Base-by-base conservation (phyloP, 2,113 vertebrate species). In the Carassius auratus region DNA sequence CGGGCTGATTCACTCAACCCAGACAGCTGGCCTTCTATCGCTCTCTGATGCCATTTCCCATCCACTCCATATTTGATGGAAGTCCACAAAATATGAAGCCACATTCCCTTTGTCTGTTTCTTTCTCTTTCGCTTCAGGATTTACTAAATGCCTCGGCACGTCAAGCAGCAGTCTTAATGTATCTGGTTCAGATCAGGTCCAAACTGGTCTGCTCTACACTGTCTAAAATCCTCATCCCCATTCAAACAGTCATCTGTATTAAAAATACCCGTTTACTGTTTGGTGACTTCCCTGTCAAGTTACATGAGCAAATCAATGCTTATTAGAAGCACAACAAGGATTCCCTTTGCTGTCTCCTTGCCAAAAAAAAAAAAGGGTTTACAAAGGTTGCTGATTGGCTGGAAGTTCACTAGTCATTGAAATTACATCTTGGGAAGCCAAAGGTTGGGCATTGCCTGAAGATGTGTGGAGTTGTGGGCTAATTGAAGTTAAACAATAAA, bases 21-120 rank as follows among this genome's bases (percentile, higher is more conserved):
- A 36, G 69, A 66, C 42, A 84, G 83, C 83, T 85, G 80, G 57
- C 61, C 33, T n/a, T 55, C 64, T 62, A 55, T 76, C 66, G 13
- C 64, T 52, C 81, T 83, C 38, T 59, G 62, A 33, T 8, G 26
- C 81, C 21, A 8, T 75, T 45, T 84, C 33, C 14, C n/a, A 14
- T 64, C 36, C 61, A 62, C 26, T 82, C 17, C 64, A 14, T 55
- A 69, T 82, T 82, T 19, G 36, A 13, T 9, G 5, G 45, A 17
- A 36, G 48, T 23, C 2, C 4, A 48, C 23, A 12, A 13, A 59
- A 10, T 17, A 68, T 14, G 3, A 21, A 23, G 4, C 26, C 62
- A 61, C 14, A 12, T 45, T 74, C 17, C 15, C 42, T 79, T 59
- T 88, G 33, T 71, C 19, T 75, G 7, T 15, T 19, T 26, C 26